phyloP scores from a whole-genome alignment of 1,140 invertebrate genomes.

The Drosophila nigrodunni region DNA sequence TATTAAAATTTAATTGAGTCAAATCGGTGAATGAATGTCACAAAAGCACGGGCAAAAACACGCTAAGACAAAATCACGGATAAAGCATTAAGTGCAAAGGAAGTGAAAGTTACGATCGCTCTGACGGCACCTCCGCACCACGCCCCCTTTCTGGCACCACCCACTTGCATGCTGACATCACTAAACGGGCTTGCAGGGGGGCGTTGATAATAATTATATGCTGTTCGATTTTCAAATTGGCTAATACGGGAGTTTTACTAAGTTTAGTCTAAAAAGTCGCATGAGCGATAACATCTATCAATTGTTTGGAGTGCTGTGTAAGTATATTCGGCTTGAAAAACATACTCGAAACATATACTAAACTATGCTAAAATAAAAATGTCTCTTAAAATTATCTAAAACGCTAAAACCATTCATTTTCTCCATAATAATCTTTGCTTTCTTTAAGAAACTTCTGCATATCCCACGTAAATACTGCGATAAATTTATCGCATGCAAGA shows the following conservation, averaged over 20 bases:
- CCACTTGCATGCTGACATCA: too few species aligned
- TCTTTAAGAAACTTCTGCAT: too few species aligned
- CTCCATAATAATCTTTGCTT: too few species aligned
- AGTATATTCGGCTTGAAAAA: too few species aligned
- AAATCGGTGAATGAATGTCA: conserved; percentile 42
- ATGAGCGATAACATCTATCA: background rate
- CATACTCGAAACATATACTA: too few species aligned
- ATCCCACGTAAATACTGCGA: too few species aligned
- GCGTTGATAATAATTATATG: conserved; percentile 1
- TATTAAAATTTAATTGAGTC: conserved; percentile 75
- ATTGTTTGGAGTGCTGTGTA: background rate
- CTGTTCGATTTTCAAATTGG: background rate
- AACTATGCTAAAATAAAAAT: too few species aligned
- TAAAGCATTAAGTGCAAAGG: conserved; percentile 20
- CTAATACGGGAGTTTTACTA: too few species aligned
- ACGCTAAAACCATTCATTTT: too few species aligned
- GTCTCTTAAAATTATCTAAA: too few species aligned
- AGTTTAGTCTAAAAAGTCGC: too few species aligned
- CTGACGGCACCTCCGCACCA: background rate
- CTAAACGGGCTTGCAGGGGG: background rate
- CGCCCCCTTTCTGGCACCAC: background rate
- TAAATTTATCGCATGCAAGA: conserved; percentile 9
- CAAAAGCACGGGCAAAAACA: conserved; percentile 4
- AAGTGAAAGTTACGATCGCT: conserved; percentile 20
- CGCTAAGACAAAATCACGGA: conserved; percentile 8